A percentile compares a stretch with the other conserved stretches of the same genome.
Evolutionary conservation across 2,113 vertebrate genomes (phyloP).

Genomic region (Sarotherodon lohbergeri): DNA sequence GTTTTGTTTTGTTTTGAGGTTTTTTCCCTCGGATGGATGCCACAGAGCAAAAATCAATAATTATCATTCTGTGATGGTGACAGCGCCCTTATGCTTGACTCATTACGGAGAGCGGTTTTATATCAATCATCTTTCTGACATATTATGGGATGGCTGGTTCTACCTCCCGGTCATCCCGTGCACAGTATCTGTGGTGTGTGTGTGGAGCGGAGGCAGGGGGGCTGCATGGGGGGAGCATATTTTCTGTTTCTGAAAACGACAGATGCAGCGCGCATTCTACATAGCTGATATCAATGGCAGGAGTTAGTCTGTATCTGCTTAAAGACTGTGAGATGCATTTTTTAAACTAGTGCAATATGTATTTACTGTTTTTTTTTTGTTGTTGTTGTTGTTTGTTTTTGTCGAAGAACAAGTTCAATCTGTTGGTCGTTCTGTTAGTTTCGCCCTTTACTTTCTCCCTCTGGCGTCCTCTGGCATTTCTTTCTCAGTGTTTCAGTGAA

Average conservation of each 20-base stretch:
- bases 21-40: not conserved
- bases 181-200: not conserved
- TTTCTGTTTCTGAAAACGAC: not conserved
- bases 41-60: slow-evolving; percentile 5
- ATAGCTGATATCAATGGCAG: slow-evolving; percentile 38
- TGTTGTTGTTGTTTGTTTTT: not conserved
- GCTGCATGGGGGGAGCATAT: not conserved
- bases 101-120: slow-evolving; percentile 31
- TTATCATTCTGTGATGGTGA: slow-evolving; percentile 33
- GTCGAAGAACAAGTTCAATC: slow-evolving; percentile 47
- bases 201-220: not conserved
- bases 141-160: slow-evolving; percentile 32
- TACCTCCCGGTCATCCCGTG: not conserved
- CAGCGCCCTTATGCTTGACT: not conserved
- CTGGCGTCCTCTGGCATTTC: slow-evolving; percentile 28
- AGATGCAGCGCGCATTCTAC: slow-evolving; percentile 41
- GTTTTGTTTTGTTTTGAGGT: not conserved
- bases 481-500: slow-evolving; percentile 40
- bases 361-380: slow-evolving; percentile 41
- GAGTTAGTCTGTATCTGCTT: slow-evolving; percentile 69
- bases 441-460: not conserved
- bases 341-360: slow-evolving; percentile 68
- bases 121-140: slow-evolving; percentile 49
- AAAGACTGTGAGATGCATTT: slow-evolving; percentile 48
- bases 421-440: slow-evolving; percentile 12